phyloP scores from a whole-genome alignment of 2,113 vertebrate species.

The Marmota monax region DNA sequence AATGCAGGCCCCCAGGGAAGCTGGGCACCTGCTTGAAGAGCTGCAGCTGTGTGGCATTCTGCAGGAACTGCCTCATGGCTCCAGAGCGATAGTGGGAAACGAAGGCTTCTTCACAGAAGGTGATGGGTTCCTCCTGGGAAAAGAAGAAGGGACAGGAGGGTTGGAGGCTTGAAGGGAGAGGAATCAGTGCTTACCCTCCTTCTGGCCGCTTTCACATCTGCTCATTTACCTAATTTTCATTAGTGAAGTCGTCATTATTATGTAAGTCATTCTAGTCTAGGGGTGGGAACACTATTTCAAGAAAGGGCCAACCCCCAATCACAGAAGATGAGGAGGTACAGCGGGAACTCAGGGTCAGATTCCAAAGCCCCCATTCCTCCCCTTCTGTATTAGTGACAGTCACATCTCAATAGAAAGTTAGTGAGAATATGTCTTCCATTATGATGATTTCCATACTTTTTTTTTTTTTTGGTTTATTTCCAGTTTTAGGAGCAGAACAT shows the following conservation, averaged over 20 bases:
- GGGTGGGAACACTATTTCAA: not conserved
- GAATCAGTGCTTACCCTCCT: not conserved
- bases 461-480: not conserved
- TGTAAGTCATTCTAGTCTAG: not conserved
- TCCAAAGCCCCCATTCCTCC: accelerated
- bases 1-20: not conserved
- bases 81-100: conserved; percentile 94
- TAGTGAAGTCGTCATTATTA: not conserved
- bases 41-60: conserved; percentile 97
- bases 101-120: conserved; percentile 95
- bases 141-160: conserved; percentile 48
- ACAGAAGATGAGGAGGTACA: not conserved
- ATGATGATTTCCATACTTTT: not conserved
- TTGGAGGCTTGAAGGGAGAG: not conserved
- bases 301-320: not conserved
- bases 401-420: not conserved
- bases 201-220: not conserved
- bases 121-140: conserved; percentile 95
- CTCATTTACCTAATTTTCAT: not conserved
- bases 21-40: conserved; percentile 96
- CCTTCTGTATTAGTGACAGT: not conserved
- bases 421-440: not conserved
- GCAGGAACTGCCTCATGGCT: conserved; percentile 97
- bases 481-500: not conserved
- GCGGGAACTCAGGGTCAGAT: not conserved